Evolutionary conservation across 2,888 invertebrate species (phyloP), one percentile per base, ranked within the genome.

Genomic region (Cactoblastis cactorum): DNA sequence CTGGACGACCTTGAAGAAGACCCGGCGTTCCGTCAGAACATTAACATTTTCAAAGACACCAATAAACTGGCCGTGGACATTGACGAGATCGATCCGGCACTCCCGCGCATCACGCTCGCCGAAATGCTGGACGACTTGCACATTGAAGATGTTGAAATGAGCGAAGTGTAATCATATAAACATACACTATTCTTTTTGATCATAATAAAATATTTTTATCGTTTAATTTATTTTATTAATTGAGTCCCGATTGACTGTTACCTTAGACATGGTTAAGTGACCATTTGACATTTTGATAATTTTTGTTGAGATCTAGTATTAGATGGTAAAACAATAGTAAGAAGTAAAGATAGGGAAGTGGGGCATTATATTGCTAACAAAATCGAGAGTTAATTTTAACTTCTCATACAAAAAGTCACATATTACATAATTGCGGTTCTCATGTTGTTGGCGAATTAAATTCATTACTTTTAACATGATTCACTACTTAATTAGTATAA

Each of bases 1-100:
- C 90, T 99, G 82, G 97, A 99, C 65, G 99, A 99, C 74, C 86
- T 99, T 58, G 99, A 99, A 80, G 99, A 99, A 81, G 98, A 99
- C 82, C 94, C 94, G 2, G 92, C 93, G 11, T 92, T 96, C 70
- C 92, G 99, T 51, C 95, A 97, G 74, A 95, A 97, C 74, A 93
- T 99, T 46, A 98, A 98, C 77, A 98, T 99, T 57, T 99, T 97
- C 85, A 93, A 93, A 66, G 93, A 93, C 67, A 74, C 71, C 1
- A 85, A 71, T 48, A 77, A 71, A 54, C 58, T 89, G 9, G 88
- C 92, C 15, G 79, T 84, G 11, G 94, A 94, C 71, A 80, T 86
- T 0, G 91, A 91, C 45, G 87, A 89, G 64, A 87, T 92, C 15
- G 94, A 95, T 69, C 92, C 93, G 0, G 88, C 91, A 17, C 76